Conservation (phyloP, 2,797 vertebrate species). For the Catharus ustulatus region DNA sequence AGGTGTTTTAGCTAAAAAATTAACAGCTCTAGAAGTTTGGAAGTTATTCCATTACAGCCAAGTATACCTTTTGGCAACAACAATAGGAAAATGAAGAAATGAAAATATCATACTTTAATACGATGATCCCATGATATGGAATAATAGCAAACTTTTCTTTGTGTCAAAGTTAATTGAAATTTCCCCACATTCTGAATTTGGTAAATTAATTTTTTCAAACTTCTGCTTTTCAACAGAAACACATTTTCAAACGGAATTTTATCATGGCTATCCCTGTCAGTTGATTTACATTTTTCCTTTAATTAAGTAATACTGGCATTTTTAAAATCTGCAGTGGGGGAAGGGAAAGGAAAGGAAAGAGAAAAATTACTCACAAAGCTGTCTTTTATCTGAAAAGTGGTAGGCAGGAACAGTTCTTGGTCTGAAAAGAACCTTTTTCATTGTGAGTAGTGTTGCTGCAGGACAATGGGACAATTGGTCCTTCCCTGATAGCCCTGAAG, state of each 20-base stretch:
- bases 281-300: not conserved
- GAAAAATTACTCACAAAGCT: not conserved
- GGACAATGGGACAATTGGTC: accelerated
- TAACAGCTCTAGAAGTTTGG: not conserved
- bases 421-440: not conserved
- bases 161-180: not conserved
- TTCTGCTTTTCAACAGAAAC: not conserved
- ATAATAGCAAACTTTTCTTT: not conserved
- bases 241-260: not conserved
- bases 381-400: not conserved
- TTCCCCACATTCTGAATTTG: not conserved
- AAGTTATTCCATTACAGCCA: not conserved
- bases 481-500: not conserved
- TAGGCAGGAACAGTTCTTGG: not conserved
- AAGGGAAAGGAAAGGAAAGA: no score
- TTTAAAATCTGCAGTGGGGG: not conserved
- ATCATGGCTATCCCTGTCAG: not conserved
- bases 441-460: accelerated
- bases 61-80: not conserved
- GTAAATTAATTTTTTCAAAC: not conserved
- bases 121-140: not conserved
- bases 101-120: not conserved
- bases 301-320: not conserved
- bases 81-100: not conserved
- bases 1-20: not conserved